Evolutionary conservation across 2,888 invertebrate species (phyloP), one percentile per base, ranked within the genome.

Genomic region (Uropetala carovei): DNA sequence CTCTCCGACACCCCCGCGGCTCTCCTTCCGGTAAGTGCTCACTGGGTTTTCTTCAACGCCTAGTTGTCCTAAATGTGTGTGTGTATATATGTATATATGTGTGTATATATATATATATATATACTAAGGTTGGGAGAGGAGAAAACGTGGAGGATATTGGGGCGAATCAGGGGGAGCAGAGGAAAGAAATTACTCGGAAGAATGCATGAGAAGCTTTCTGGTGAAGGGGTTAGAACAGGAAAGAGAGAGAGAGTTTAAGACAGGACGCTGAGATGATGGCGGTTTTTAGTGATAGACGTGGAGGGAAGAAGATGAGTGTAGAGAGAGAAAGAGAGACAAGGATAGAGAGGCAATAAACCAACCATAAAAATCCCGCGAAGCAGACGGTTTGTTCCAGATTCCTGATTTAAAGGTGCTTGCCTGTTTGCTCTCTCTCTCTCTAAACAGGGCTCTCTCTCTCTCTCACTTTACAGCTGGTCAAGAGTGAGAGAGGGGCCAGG

Each of bases 341-440:
- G 81, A 81, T n/a, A 22, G 81, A 27, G 81, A 81, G 81, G 81
- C 11, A 81, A 22, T 22, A 81, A 22, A 81, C 27, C 3, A 43
- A 18, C 60, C 68, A n/a, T 68, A 68, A 68, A 14, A 68, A 68
- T 18, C 16, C 43, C 16, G 68, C 13, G 68, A 68, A 22, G 18
- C 22, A 68, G 68, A 68, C 68, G 68, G n/a, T 68, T 68, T 68
- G 68, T 22, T 68, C 68, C 68, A 68, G n/a, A 68, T 68, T 68
- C 68, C 68, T 68, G n/a, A 68, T 68, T 68, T 68, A 68, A 64
- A n/a, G n/a, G 43, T 43, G 43, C 43, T 3, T 43, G 43, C 43
- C 43, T 1, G 43, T 43, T 43, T 43, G 43, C 68, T 68, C 68
- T 68, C 68, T 18, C n/a, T 68, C 68, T 22, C 22, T 64, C 64